Percentiles rank a stretch among this genome's conserved stretches.
Evolutionary conservation across 1,140 invertebrate genomes (phyloP).

Genomic region (Hetaerina americana): DNA sequence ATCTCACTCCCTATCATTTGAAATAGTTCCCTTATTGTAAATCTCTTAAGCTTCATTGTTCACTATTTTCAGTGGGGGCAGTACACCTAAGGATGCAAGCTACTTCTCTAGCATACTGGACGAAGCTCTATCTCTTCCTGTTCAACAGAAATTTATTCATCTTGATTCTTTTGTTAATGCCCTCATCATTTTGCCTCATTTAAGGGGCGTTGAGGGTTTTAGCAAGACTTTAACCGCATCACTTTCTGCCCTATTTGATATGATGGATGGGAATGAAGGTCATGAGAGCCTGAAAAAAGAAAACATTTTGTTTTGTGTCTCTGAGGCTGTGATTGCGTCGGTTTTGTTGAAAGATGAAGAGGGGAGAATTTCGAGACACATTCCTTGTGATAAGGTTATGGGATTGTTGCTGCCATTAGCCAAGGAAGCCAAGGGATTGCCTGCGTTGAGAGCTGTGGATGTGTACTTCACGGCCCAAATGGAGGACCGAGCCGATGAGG

Average conservation of each 20-base stretch:
- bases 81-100: not conserved
- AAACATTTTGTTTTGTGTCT: not conserved
- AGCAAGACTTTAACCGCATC: not conserved
- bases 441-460: not conserved
- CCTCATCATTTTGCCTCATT: not conserved
- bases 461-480: not conserved
- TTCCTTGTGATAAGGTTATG: not conserved
- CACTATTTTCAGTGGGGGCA: no score
- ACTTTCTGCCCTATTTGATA: not conserved
- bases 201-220: not conserved
- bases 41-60: no score
- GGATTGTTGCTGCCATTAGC: not conserved
- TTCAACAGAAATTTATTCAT: constrained; percentile 19
- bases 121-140: not conserved
- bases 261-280: not conserved
- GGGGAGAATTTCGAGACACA: not conserved
- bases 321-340: not conserved
- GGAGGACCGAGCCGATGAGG: not conserved
- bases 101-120: not conserved
- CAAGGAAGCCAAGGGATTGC: not conserved
- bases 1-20: no score
- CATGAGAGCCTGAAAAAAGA: not conserved
- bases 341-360: not conserved
- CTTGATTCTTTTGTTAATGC: not conserved
- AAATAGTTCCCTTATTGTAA: no score